These are phyloP conservation scores for Porites cylindrica DNA, from an alignment of 92 coral and sea anemone species.

Conservation along the genomic window DNA sequence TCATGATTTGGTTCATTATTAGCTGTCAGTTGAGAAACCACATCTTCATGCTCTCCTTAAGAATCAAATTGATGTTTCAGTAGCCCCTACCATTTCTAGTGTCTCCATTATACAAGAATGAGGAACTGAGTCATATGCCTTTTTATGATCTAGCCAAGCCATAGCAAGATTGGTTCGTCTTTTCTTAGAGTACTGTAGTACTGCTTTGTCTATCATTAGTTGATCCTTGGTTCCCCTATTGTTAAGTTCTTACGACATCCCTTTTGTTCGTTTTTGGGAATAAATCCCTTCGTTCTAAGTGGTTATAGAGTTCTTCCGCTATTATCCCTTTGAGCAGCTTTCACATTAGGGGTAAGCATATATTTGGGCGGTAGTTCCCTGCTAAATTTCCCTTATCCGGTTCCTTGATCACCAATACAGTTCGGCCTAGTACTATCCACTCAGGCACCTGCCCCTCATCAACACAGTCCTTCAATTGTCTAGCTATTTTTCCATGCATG, in stretches of 20 bases:
- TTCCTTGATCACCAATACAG: background rate
- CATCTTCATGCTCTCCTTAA: too few species aligned
- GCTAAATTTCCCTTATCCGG: background rate
- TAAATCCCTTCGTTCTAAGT: background rate
- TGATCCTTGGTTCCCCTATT: background rate
- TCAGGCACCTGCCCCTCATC: background rate
- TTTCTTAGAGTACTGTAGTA: background rate
- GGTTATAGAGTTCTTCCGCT: background rate
- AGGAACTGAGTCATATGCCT: background rate
- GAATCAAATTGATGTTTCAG: too few species aligned
- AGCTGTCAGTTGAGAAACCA: too few species aligned
- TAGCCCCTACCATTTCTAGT: too few species aligned
- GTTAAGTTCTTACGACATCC: background rate
- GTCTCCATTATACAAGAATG: background rate
- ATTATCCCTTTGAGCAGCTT: background rate
- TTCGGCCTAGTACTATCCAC: slow-evolving; percentile 18
- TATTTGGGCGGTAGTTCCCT: slow-evolving; percentile 5
- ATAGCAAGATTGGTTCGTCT: background rate
- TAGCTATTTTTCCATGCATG: slow-evolving; percentile 4
- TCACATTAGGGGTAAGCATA: background rate
- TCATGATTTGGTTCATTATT: too few species aligned
- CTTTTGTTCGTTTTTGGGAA: background rate
- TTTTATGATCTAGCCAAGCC: background rate
- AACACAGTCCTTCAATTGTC: background rate
- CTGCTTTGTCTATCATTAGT: background rate